Evolutionary conservation across 2,113 vertebrate genomes (phyloP), one percentile per base, ranked within the genome.

Genomic region (Hydropotes inermis): DNA sequence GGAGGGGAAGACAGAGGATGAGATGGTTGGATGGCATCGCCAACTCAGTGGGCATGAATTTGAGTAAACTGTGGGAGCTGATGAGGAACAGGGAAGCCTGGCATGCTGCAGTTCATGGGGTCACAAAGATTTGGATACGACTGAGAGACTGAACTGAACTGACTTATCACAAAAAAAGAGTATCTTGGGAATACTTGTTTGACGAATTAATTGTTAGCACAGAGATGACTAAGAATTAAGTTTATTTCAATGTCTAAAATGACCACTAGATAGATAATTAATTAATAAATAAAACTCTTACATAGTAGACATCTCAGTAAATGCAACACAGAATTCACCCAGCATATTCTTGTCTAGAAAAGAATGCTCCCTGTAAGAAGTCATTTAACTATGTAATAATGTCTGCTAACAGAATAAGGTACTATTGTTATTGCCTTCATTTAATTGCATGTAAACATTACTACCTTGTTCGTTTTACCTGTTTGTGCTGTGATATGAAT

Each of bases 391-490:
- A 60, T 58, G 25, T 36, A 70, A 87, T 70, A n/a, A 93, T 82
- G 39, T 88, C 84, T 70, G 14, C 16, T 27, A 89, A n/a, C 28
- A n/a, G 15, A 39, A 17, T 85, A 55, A 93, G 30, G 76, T 87
- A 87, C 25, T 45, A 21, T 36, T 19, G 45, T 15, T 88, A n/a
- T 3, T 85, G 67, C 67, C 9, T 47, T 85, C 13, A 54, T 50
- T 60, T 70, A 94, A 94, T n/a, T 92, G 50, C 11, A 64, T 58
- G 39, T 39, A 90, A 27, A 85, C 57, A 79, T 52, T 43, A 90
- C n/a, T 91, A 28, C 58, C 27, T 94, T 90, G 21, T 89, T 97
- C 92, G 92, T 88, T 78, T 87, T 89, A 55, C 11, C 58, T 92
- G 23, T 6, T 54, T 90, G 12, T 64, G 6, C 28, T 91, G 1